Conservation (phyloP, 64 coral and sea anemone species). For the Montipora efflorescens region DNA sequence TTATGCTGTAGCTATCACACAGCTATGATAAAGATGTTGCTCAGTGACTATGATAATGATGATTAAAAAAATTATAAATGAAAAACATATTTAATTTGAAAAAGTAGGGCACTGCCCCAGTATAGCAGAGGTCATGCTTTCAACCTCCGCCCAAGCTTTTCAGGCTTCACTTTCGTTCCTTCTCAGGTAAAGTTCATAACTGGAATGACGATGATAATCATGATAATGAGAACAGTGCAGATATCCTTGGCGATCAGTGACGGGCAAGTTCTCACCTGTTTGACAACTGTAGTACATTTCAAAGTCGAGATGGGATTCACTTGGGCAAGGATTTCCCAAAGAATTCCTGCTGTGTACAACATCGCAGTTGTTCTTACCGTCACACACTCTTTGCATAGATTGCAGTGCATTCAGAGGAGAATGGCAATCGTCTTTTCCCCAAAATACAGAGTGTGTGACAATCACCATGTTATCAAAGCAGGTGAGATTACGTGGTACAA, state of each 20-base stretch:
- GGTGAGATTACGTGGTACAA: constrained; percentile 25
- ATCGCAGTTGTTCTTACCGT: constrained; percentile 30
- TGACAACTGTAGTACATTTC: constrained; percentile 71
- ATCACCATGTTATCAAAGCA: constrained; percentile 72
- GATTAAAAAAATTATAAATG: too few species aligned
- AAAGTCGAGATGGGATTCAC: neutral
- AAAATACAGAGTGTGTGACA: constrained; percentile 5
- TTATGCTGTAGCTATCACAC: too few species aligned
- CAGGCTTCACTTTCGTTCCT: too few species aligned
- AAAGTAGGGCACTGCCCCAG: too few species aligned
- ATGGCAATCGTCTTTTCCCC: neutral
- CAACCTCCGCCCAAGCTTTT: too few species aligned
- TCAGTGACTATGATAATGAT: too few species aligned
- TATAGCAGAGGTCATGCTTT: too few species aligned
- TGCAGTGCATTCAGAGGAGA: constrained; percentile 8
- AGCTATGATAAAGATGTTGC: too few species aligned
- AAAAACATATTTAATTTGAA: too few species aligned
- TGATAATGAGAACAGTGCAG: neutral
- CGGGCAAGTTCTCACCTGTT: constrained; percentile 27
- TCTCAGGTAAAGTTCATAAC: neutral
- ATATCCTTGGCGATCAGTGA: neutral
- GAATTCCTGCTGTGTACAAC: neutral
- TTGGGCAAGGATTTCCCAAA: constrained; percentile 27
- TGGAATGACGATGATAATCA: neutral
- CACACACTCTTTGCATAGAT: constrained; percentile 12